Evolutionary conservation across 2,113 vertebrate species (phyloP), one percentile per base, ranked within the genome.

Genomic region (Pyrgilauda ruficollis): DNA sequence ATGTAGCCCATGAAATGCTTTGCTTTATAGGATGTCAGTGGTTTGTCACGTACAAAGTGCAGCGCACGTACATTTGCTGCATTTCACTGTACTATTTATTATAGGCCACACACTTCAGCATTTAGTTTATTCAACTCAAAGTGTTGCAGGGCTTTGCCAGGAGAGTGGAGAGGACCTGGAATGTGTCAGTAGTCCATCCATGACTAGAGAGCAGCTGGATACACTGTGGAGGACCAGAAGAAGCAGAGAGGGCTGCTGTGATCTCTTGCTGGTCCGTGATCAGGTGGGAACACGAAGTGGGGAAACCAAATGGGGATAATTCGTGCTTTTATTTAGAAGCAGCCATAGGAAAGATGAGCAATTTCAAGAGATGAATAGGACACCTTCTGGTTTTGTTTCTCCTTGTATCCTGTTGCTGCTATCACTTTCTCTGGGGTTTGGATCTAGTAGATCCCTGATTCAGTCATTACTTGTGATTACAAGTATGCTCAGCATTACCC

Each of bases 231-330:
- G 27, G 5, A 59, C 11, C 10, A 76, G 52, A 35, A 61, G 31
- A 30, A 35, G 10, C 33, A 68, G 70, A 55, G 23, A 1, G 33
- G 30, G 23, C 19, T n/a, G 18, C 19, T 59, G 0, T 35, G 30
- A 22, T 37, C 43, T 50, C 11, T 26, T 21, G 10, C 14, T 55
- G 31, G 39, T 68, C 53, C 68, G 33, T 35, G 27, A 26, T 56
- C 3, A 1, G 22, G 63, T 6, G 18, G 33, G 47, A 58, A 17
- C 33, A 8, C 1, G 0, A 63, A 58, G 7, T 31, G 39, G 73
- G 52, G 62, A 79, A 86, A 79, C 12, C 24, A 62, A 52, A 41
- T 1, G 4, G 43, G 6, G 6, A 26, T 31, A 28, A 55, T 76
- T 61, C 12, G 6, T 35, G 17, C 22, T 80, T 87, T 76, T 73